Base-by-base conservation (phyloP, 2,888 invertebrate species). In the Leptogaster cylindrica region DNA sequence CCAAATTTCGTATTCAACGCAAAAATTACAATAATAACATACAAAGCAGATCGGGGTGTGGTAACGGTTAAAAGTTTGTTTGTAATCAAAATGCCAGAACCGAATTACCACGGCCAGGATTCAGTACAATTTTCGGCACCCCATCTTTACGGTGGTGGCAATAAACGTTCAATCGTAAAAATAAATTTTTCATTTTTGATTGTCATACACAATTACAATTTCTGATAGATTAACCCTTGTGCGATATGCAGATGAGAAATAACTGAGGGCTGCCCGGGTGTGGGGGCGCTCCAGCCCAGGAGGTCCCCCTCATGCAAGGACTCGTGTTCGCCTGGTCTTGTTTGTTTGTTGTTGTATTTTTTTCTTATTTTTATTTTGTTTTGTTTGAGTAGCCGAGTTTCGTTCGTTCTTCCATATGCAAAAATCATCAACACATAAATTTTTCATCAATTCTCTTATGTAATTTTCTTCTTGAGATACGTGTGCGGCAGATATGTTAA, bases 361-460 rank as follows among this genome's bases (percentile, higher is more conserved):
- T n/a, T n/a, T n/a, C n/a, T n/a, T 33, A 4, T 33, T 16, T 55
- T 12, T 36, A 39, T 36, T 36, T 36, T 55, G 8, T 23, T 2
- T 55, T 36, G n/a, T 23, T 20, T 36, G 31, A 14, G 14, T 33
- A 33, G 3, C 46, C 20, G 18, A 28, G 33, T 52, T 27, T 20
- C 20, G 20, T 16, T 16, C 3, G 5, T 46, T 50, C 46, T 68
- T 55, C 33, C 64, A 66, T 66, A 70, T 70, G 70, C 65, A 70
- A 70, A 70, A 70, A 67, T 70, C 70, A 68, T 70, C 70, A 70
- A 46, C 63, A 68, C 64, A 70, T 70, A 70, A 70, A 70, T 70
- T 70, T 70, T 70, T 70, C 68, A 70, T 70, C 70, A 70, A 70
- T 70, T 68, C 61, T 63, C 64, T 70, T 66, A 68, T 67, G 65